Evolutionary conservation across 2,113 vertebrate species (phyloP), one percentile per base, ranked within the genome.

Genomic region (Brachypodius melanocephalos): DNA sequence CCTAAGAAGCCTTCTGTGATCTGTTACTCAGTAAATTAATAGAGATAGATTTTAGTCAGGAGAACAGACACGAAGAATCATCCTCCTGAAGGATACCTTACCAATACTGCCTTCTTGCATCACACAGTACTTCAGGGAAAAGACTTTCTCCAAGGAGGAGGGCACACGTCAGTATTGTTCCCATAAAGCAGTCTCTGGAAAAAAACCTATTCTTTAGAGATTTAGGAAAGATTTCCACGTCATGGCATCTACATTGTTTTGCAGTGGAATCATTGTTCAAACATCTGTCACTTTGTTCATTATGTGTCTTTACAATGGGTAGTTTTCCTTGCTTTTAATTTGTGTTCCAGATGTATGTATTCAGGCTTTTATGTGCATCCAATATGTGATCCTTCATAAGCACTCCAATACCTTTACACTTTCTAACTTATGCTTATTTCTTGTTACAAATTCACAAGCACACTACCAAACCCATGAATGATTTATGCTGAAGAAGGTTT

Each of bases 321-420:
- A 73, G n/a, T 66, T 95, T 86, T 72, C 20, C 58, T 82, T 79
- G n/a, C 21, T 83, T 90, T 88, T 88, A 81, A 46, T 89, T 94
- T 85, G 13, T 76, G 49, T 65, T 58, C 55, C 32, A 54, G 58
- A 54, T 62, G 34, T 48, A 66, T 46, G 25, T 58, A 81, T 69
- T 83, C 34, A 84, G 55, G 36, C 29, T 84, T 88, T 89, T 59
- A 32, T 65, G 14, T 54, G 43, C n/a, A 90, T 66, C 17, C 43
- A 84, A 10, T 76, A 58, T 26, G 29, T 54, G 32, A 51, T 77
- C 38, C 25, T 81, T 80, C 74, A 68, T 38, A 66, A 92, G 29
- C 28, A 58, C n/a, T 68, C 29, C 66, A 59, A 55, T 82, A 31
- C 45, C 34, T 88, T 59, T 54, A 62, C n/a, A 94, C 14, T 61